These are phyloP conservation scores for Squalus acanthias DNA, from an alignment of 2,797 vertebrate species.

Conservation along the genomic window DNA sequence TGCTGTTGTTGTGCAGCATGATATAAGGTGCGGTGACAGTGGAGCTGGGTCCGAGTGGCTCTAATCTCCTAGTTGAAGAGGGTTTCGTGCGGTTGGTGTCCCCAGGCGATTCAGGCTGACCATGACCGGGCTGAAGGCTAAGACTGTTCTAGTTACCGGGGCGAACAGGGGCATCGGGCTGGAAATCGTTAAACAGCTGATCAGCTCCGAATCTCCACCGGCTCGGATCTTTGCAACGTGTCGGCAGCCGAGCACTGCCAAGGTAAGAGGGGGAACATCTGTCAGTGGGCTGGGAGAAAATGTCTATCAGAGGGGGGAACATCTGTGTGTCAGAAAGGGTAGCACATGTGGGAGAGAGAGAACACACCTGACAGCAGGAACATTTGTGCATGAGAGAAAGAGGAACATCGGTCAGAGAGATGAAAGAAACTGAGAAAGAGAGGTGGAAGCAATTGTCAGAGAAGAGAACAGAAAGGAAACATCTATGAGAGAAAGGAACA, in stretches of 20 bases:
- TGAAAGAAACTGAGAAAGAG: not conserved
- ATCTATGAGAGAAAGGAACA: not conserved
- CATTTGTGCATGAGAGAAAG: not conserved
- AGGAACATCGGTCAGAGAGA: not conserved
- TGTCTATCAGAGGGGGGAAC: not conserved
- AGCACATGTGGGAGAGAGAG: not conserved
- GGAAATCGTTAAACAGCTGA: conserved; percentile 51
- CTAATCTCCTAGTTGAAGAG: not conserved
- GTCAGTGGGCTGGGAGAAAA: not conserved
- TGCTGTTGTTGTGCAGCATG: not conserved
- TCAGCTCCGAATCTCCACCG: conserved; percentile 37
- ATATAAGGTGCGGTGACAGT: not conserved
- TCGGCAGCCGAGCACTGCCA: conserved; percentile 46
- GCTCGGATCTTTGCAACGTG: conserved; percentile 52
- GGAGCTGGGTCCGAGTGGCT: not conserved
- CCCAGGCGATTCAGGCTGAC: not conserved
- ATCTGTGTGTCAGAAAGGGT: no score
- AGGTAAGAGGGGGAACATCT: not conserved
- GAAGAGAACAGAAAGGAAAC: not conserved
- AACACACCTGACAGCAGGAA: not conserved
- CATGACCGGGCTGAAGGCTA: conserved; percentile 10
- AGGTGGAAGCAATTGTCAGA: not conserved
- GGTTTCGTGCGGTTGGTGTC: no score
- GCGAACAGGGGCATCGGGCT: conserved; percentile 57
- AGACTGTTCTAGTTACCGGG: conserved; percentile 54